Percentiles rank a stretch among this genome's conserved stretches.
These are phyloP conservation scores for Sterrhoptilus dennistouni DNA, from an alignment of 2,113 vertebrate species.

Conservation along the genomic window DNA sequence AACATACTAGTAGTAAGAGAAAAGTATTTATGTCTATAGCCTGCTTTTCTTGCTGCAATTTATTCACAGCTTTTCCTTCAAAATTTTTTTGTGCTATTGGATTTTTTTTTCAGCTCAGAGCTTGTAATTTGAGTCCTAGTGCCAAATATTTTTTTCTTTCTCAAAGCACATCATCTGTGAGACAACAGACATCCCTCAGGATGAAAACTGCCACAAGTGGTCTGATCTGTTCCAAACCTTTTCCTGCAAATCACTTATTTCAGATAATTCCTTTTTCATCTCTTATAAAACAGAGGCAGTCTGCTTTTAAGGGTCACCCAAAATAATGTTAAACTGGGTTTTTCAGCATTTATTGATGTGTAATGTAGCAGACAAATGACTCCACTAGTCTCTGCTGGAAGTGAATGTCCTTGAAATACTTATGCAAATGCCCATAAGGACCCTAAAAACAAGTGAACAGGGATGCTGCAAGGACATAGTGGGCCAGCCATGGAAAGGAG, in stretches of 20 bases:
- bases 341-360: slow-evolving; percentile 18
- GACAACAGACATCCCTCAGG: not conserved
- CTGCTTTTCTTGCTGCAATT: not conserved
- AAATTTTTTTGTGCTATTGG: not conserved
- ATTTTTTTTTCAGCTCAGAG: not conserved
- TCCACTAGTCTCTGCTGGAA: not conserved
- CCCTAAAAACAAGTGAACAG: not conserved
- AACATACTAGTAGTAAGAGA: not conserved
- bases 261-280: slow-evolving; percentile 12
- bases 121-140: not conserved
- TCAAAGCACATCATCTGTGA: not conserved
- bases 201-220: not conserved
- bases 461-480: not conserved
- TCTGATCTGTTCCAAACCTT: slow-evolving; percentile 1
- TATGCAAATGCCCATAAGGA: not conserved
- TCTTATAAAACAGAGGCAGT: not conserved
- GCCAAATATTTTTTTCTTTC: not conserved
- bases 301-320: not conserved
- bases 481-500: not conserved
- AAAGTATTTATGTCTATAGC: not conserved
- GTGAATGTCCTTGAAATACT: not conserved
- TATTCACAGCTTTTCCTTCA: not conserved
- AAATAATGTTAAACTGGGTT: not conserved
- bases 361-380: not conserved
- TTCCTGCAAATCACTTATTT: slow-evolving; percentile 31